phyloP scores from a whole-genome alignment of 2,113 vertebrate species.

The Corythornis cristatus region DNA sequence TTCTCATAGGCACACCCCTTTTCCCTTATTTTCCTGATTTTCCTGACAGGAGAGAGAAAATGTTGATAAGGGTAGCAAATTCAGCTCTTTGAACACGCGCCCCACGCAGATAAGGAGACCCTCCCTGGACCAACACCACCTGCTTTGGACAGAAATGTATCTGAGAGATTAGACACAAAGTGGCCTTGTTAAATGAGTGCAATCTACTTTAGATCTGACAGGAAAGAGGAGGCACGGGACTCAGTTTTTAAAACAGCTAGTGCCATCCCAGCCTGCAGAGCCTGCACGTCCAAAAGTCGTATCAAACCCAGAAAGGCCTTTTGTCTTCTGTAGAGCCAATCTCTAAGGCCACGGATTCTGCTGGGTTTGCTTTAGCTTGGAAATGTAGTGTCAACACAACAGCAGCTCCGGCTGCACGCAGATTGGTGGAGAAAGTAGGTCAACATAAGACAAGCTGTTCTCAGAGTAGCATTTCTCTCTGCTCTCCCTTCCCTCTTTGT shows the following conservation, averaged over 20 bases:
- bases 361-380: conserved; percentile 54
- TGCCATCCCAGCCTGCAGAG: background rate
- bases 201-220: background rate
- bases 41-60: background rate
- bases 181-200: background rate
- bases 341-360: conserved; percentile 41
- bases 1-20: background rate
- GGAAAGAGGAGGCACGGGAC: background rate
- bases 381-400: conserved; percentile 57
- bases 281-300: background rate
- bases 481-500: conserved; percentile 40
- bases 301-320: conserved; percentile 24
- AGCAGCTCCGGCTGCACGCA: conserved; percentile 47
- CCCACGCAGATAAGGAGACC: background rate
- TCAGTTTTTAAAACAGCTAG: background rate
- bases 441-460: conserved; percentile 70
- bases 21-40: background rate
- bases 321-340: conserved; percentile 10
- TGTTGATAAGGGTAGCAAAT: background rate
- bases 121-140: background rate
- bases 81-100: background rate
- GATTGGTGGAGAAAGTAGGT: conserved; percentile 72
- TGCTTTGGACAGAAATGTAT: background rate
- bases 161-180: background rate
- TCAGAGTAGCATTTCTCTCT: conserved; percentile 38